A percentile compares a stretch with the other conserved stretches of the same genome.
phyloP scores from a whole-genome alignment of 2,113 vertebrate species.

The Eclectus roratus region DNA sequence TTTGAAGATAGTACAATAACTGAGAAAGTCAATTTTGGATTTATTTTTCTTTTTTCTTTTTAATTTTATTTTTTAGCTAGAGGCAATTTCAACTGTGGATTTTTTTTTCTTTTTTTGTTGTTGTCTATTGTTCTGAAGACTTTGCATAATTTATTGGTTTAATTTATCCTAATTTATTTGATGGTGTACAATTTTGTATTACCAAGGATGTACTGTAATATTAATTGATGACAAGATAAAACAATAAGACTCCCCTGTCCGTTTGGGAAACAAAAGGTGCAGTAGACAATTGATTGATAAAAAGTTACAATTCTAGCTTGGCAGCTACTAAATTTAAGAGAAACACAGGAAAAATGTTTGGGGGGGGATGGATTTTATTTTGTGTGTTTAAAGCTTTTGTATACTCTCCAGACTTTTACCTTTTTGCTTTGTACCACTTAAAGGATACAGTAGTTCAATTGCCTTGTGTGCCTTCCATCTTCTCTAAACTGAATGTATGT shows the following conservation, averaged over 20 bases:
- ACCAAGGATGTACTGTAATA: slow-evolving; percentile 95
- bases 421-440: slow-evolving; percentile 92
- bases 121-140: slow-evolving; percentile 94
- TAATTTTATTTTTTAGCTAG: slow-evolving; percentile 82
- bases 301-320: slow-evolving; percentile 83
- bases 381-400: slow-evolving; percentile 90
- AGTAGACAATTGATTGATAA: slow-evolving; percentile 86
- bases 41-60: slow-evolving; percentile 68
- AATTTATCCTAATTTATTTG: slow-evolving; percentile 99
- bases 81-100: slow-evolving; percentile 89
- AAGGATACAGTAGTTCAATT: slow-evolving; percentile 92
- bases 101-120: slow-evolving; percentile 78
- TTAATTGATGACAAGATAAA: slow-evolving; percentile 86
- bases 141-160: slow-evolving; percentile 99
- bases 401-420: slow-evolving; percentile 87
- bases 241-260: slow-evolving; percentile 81
- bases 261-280: slow-evolving; percentile 84
- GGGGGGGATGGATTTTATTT: slow-evolving; percentile 78
- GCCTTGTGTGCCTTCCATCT: slow-evolving; percentile 97
- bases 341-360: slow-evolving; percentile 72
- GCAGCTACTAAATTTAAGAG: slow-evolving; percentile 88
- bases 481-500: slow-evolving; percentile 99
- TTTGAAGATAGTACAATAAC: slow-evolving; percentile 87
- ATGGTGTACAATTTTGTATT: slow-evolving; percentile 94
- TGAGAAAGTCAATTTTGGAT: slow-evolving; percentile 83